A percentile compares a stretch with the other conserved stretches of the same genome.
Conservation (phyloP, 2,888 invertebrate genomes). For the Coelopa pilipes region DNA sequence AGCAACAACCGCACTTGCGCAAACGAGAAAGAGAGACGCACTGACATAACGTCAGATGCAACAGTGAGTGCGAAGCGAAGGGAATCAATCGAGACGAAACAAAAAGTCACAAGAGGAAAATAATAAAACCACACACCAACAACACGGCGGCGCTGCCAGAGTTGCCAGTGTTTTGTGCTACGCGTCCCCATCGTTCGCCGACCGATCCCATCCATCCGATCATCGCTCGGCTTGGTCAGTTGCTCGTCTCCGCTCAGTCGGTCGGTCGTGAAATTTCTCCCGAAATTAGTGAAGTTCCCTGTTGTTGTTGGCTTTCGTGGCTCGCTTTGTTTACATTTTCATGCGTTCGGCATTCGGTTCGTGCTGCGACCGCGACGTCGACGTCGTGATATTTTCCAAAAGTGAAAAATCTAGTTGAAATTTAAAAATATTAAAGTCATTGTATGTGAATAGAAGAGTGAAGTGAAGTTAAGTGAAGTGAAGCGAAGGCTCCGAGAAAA, state of each 20-base stretch:
- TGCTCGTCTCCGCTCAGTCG: not conserved
- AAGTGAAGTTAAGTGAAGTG: not conserved
- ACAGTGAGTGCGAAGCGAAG: conserved; percentile 11
- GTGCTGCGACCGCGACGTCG: not conserved
- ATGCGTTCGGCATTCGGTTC: conserved; percentile 29
- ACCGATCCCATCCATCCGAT: no score
- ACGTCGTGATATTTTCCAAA: not conserved
- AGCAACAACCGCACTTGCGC: not conserved
- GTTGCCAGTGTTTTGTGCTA: no score
- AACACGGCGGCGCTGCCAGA: no score
- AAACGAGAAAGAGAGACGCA: conserved; percentile 5
- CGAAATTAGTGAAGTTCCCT: not conserved
- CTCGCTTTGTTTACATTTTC: conserved; percentile 33
- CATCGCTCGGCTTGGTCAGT: not conserved
- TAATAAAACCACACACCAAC: no score
- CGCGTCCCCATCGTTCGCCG: no score
- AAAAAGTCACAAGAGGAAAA: no score
- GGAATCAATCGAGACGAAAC: no score
- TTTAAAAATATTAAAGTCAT: not conserved
- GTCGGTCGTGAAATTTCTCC: conserved; percentile 33
- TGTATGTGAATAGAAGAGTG: not conserved
- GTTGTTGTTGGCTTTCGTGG: no score
- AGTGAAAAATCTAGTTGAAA: not conserved
- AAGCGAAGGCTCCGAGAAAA: not conserved
- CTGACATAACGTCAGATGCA: conserved; percentile 26